phyloP scores from a whole-genome alignment of 2,797 vertebrate species.

The Hozukius guyotensis region DNA sequence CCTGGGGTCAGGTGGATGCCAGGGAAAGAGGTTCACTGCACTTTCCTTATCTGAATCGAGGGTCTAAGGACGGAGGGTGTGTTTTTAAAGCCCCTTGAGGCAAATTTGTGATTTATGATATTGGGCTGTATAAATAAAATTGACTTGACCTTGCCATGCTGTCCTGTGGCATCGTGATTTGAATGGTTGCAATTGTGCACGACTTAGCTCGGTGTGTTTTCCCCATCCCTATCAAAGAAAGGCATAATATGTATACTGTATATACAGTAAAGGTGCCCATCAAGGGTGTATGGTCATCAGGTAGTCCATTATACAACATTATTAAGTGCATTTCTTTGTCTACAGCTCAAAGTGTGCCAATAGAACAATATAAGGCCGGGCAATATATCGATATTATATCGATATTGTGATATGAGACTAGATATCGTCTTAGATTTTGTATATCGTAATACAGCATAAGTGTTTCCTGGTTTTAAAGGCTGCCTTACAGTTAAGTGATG shows the following conservation, averaged over 20 bases:
- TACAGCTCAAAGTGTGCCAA: not conserved
- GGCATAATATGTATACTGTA: not conserved
- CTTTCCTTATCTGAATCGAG: not conserved
- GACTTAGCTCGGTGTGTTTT: not conserved
- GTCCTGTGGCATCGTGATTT: not conserved
- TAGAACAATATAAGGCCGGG: no score
- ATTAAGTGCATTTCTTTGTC: not conserved
- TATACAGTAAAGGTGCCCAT: not conserved
- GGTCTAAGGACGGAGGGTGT: not conserved
- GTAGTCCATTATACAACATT: not conserved
- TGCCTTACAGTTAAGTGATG: no score
- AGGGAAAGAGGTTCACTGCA: not conserved
- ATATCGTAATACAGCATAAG: no score
- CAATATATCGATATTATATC: no score
- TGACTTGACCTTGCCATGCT: not conserved
- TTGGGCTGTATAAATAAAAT: not conserved
- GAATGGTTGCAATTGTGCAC: not conserved
- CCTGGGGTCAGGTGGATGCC: conserved; percentile 53
- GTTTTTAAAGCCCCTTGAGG: no score
- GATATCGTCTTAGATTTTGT: accelerated
- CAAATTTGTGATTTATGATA: not conserved
- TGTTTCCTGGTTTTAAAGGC: no score
- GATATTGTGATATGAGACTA: no score
- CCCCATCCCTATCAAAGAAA: not conserved
- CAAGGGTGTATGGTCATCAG: not conserved